Evolutionary conservation across 2,888 invertebrate species (phyloP).

Genomic region (Tetragonisca angustula): DNA sequence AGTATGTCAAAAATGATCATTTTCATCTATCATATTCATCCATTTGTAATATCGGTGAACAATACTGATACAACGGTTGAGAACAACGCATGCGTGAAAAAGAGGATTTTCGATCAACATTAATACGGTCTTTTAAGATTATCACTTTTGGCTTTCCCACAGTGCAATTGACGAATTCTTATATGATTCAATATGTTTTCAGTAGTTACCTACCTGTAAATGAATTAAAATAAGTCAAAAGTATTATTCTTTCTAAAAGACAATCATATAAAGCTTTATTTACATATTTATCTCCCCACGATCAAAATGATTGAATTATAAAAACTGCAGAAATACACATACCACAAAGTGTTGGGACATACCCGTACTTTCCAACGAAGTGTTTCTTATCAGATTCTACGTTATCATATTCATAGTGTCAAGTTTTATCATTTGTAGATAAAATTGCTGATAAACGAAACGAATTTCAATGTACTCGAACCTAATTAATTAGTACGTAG

Average conservation of each 20-base stretch:
- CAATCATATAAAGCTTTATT: neutral
- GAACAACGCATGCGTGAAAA: neutral
- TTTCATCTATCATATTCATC: neutral
- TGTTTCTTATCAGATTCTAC: neutral
- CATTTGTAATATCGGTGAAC: neutral
- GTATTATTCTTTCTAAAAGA: neutral
- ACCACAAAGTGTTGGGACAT: neutral
- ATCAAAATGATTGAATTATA: neutral
- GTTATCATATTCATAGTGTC: neutral
- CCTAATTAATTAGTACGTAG: neutral
- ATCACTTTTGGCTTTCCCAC: neutral
- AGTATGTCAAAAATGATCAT: neutral
- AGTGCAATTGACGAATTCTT: neutral
- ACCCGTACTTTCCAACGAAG: neutral
- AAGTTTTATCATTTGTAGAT: neutral
- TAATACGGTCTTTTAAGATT: constrained; percentile 6
- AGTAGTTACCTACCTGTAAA: constrained; percentile 16
- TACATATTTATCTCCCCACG: neutral
- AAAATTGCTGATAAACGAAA: neutral
- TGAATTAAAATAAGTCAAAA: constrained; percentile 10
- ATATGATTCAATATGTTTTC: neutral
- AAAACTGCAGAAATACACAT: neutral
- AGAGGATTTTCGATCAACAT: constrained; percentile 15
- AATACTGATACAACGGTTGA: neutral
- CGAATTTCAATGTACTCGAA: neutral